Evolutionary conservation across 2,888 invertebrate genomes (phyloP).

Genomic region (Drosophila kambysellisi): DNA sequence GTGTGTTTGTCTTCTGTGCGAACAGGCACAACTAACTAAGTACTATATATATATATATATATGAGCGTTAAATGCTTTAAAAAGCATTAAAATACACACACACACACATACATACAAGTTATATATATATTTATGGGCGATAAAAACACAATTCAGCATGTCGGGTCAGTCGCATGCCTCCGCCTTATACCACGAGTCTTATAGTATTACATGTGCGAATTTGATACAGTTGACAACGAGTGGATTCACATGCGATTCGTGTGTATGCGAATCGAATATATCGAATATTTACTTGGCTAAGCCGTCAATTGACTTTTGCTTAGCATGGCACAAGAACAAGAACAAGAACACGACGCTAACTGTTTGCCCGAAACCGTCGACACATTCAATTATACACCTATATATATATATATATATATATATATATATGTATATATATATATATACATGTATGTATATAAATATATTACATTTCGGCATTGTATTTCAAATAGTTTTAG

Average conservation of each 20-base stretch:
- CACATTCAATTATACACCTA: conserved; percentile 45
- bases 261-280: not conserved
- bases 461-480: not conserved
- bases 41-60: not conserved
- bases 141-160: conserved; percentile 8
- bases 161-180: conserved; percentile 30
- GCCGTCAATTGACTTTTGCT: conserved; percentile 30
- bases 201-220: conserved; percentile 29
- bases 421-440: too few relatives aligned
- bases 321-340: conserved; percentile 37
- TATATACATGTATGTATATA: too few relatives aligned
- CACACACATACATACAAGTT: not conserved
- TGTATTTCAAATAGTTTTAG: not conserved
- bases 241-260: conserved; percentile 6
- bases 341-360: conserved; percentile 32
- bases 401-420: not conserved
- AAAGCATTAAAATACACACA: conserved; percentile 29
- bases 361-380: conserved; percentile 26
- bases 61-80: conserved; percentile 35
- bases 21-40: not conserved
- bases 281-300: conserved; percentile 2
- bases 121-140: not conserved
- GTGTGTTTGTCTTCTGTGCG: conserved; percentile 2
- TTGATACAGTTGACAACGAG: conserved; percentile 12
- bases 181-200: conserved; percentile 1